Evolutionary conservation across 2,888 invertebrate genomes (phyloP).

Genomic region (Epirrhoe tristata): DNA sequence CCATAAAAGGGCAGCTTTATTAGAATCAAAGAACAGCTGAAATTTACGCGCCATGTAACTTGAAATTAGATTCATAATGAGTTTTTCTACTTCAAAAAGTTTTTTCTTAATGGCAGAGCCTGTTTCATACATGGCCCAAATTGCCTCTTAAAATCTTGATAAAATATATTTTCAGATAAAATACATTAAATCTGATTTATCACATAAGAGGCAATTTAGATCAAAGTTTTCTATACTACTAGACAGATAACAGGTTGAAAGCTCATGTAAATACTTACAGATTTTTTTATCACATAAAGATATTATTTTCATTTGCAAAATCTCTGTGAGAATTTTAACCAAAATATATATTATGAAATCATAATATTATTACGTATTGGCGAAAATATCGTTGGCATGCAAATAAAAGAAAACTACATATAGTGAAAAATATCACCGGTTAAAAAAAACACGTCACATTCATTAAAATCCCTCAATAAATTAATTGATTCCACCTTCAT

Average conservation of each 20-base stretch:
- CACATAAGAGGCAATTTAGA: neutral
- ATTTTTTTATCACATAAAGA: too few relatives aligned
- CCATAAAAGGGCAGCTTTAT: constrained; percentile 72
- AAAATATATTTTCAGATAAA: neutral
- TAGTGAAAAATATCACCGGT: neutral
- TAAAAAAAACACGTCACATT: neutral
- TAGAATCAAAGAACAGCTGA: constrained; percentile 68
- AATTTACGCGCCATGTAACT: constrained; percentile 50
- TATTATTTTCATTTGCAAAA: neutral
- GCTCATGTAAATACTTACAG: too few relatives aligned
- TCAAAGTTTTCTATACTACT: neutral
- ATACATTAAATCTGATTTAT: neutral
- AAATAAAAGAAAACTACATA: too few relatives aligned
- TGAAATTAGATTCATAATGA: constrained; percentile 28
- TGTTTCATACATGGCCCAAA: neutral
- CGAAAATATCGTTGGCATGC: too few relatives aligned
- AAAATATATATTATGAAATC: too few relatives aligned
- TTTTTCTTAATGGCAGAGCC: constrained; percentile 3
- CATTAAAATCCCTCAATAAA: constrained; percentile 38
- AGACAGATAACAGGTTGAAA: neutral
- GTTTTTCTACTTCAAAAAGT: constrained; percentile 18
- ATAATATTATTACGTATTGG: too few relatives aligned
- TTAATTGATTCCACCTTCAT: constrained; percentile 31
- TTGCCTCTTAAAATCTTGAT: neutral
- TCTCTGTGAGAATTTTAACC: neutral